phyloP scores from a whole-genome alignment of 2,888 invertebrate genomes.

The Clitarchus hookeri region DNA sequence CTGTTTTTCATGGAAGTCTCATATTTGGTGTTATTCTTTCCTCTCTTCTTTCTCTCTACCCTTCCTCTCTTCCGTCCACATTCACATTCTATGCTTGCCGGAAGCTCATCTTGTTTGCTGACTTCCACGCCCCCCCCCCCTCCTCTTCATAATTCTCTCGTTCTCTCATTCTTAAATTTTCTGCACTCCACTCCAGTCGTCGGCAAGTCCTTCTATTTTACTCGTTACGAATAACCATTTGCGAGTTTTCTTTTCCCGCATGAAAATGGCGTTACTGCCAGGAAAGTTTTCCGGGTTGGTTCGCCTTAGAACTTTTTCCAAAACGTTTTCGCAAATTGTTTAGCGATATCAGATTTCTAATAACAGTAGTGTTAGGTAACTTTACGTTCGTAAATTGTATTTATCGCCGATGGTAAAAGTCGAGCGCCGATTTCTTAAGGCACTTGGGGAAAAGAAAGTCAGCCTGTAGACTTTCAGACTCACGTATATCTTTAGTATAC shows the following conservation, averaged over 20 bases:
- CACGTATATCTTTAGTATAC: too few species aligned
- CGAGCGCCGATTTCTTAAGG: too few species aligned
- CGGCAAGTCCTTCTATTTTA: not conserved
- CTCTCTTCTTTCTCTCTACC: too few species aligned
- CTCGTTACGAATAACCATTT: not conserved
- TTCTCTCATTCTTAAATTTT: not conserved
- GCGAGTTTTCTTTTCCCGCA: not conserved
- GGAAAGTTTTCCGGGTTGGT: not conserved
- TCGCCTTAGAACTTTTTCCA: not conserved
- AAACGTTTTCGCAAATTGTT: not conserved
- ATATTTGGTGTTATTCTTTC: too few species aligned
- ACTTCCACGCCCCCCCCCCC: not conserved
- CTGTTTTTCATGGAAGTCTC: too few species aligned
- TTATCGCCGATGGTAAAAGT: not conserved
- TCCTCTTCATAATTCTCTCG: too few species aligned
- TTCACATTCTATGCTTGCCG: too few species aligned
- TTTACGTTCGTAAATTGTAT: not conserved
- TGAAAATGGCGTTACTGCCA: not conserved
- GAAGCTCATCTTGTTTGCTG: not conserved
- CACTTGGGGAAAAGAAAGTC: too few species aligned
- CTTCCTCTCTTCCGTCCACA: too few species aligned
- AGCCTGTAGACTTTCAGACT: too few species aligned
- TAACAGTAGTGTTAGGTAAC: not conserved
- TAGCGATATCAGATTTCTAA: not conserved
- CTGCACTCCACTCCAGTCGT: not conserved